Percentiles rank a stretch among this genome's conserved stretches.
phyloP scores from a whole-genome alignment of 2,113 vertebrate species.

The Malurus cyaneus region DNA sequence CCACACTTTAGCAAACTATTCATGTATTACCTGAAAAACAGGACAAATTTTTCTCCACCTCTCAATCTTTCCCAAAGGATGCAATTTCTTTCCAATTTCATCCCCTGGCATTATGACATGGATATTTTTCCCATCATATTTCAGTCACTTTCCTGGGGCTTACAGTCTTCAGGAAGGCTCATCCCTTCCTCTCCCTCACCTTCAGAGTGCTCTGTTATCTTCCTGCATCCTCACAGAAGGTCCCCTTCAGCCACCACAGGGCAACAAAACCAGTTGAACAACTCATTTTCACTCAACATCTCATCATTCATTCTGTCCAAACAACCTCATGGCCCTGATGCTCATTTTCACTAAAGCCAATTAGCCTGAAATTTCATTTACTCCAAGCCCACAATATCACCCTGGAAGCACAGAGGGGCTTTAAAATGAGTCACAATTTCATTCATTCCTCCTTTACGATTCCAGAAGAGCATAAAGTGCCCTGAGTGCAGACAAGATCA shows the following conservation, averaged over 20 bases:
- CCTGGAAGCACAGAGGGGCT: neutral
- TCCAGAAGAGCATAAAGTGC: neutral
- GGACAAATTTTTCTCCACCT: neutral
- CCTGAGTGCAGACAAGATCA: neutral
- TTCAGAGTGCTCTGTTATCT: accelerated
- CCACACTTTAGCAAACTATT: neutral
- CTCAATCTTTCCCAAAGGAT: neutral
- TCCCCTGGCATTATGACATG: neutral
- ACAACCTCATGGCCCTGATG: neutral
- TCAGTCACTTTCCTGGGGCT: neutral
- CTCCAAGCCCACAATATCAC: neutral
- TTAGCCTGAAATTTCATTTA: constrained; percentile 9
- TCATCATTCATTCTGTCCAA: neutral
- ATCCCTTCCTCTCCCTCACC: neutral
- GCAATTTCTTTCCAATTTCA: neutral
- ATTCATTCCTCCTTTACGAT: neutral
- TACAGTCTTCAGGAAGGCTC: neutral
- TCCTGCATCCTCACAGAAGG: neutral
- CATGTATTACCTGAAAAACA: neutral
- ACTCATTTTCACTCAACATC: neutral
- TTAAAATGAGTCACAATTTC: neutral
- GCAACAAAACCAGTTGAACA: accelerated
- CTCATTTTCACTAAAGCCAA: neutral
- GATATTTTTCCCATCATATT: neutral
- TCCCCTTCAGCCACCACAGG: neutral